phyloP scores from a whole-genome alignment of 2,797 vertebrate species.

The Brotula barbata region DNA sequence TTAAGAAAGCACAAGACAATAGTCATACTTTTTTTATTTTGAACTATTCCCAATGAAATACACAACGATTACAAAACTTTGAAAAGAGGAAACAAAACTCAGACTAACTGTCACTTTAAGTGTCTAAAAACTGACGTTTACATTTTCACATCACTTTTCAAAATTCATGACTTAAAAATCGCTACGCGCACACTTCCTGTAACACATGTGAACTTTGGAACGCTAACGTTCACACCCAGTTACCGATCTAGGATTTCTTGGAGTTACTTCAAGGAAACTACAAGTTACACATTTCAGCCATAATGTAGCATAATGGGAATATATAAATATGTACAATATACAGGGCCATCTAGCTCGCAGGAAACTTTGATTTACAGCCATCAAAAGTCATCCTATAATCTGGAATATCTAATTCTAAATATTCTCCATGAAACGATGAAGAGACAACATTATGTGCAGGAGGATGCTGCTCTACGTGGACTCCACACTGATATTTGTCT shows the following conservation, averaged over 20 bases:
- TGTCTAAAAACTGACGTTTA: slow-evolving; percentile 16
- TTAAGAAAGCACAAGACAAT: slow-evolving; percentile 18
- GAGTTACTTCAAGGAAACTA: slow-evolving; percentile 2
- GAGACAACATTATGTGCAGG: not conserved
- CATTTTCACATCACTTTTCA: slow-evolving; percentile 9
- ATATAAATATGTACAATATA: slow-evolving; percentile 1
- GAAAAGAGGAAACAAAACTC: not conserved
- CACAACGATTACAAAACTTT: slow-evolving; percentile 25
- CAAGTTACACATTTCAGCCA: slow-evolving; percentile 6
- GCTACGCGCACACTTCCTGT: not conserved
- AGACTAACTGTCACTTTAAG: slow-evolving; percentile 21
- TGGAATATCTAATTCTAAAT: slow-evolving; percentile 10
- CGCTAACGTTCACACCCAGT: slow-evolving; percentile 1
- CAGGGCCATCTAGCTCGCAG: slow-evolving; percentile 13
- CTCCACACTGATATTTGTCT: not conserved
- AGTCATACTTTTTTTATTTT: slow-evolving; percentile 64
- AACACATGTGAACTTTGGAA: not conserved
- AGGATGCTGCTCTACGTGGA: slow-evolving; percentile 22
- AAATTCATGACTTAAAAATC: not conserved
- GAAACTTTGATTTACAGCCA: slow-evolving; percentile 34
- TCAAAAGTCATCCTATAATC: slow-evolving; percentile 7
- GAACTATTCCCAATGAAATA: slow-evolving; percentile 37
- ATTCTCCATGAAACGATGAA: slow-evolving; percentile 2
- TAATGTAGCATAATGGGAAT: slow-evolving; percentile 7
- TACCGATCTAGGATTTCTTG: not conserved